Evolutionary conservation across 2,888 invertebrate genomes (phyloP), one percentile per base, ranked within the genome.

Genomic region (Melanargia galathea): DNA sequence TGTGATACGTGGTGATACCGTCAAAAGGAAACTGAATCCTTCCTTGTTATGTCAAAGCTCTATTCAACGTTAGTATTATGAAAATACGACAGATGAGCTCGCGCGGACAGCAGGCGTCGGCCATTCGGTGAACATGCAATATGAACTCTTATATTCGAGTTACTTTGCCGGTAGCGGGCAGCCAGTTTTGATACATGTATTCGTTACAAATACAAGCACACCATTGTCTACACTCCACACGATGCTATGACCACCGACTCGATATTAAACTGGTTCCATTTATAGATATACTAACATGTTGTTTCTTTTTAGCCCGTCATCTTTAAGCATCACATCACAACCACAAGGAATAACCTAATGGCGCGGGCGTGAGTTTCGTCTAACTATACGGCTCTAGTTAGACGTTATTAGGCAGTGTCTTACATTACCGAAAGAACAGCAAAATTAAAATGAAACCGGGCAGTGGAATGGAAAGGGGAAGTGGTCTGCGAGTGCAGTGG

Each of bases 81-180:
- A 84, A 85, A 86, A 86, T 83, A 85, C 75, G 80, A 77, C 76
- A 79, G 73, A 77, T 77, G 77, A 78, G 71, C 71, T 68, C 69
- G 68, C 68, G 73, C 65, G 71, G 68, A 66, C 71, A 63, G 63
- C 63, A 68, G 64, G 60, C 60, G 63, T 60, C 67, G 68, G 65
- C 70, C 71, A 74, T 81, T 82, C 78, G 75, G 81, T 85, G 84
- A 86, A 86, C 84, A 85, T 77, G 84, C 76, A 79, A 84, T 68
- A 70, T 71, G 83, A 84, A 74, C 79, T 75, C 71, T 65, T 63
- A 33, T 66, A 65, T 66, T 80, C 76, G 72, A 65, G 72, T 78
- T 76, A 77, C 76, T 73, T 71, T 63, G 67, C 70, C 72, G 74
- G 72, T 74, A 67, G 67, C 70, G 72, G 74, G 72, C 74, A 67